Conservation (phyloP, 2,888 invertebrate genomes). For the Caenorhabditis sp. region DNA sequence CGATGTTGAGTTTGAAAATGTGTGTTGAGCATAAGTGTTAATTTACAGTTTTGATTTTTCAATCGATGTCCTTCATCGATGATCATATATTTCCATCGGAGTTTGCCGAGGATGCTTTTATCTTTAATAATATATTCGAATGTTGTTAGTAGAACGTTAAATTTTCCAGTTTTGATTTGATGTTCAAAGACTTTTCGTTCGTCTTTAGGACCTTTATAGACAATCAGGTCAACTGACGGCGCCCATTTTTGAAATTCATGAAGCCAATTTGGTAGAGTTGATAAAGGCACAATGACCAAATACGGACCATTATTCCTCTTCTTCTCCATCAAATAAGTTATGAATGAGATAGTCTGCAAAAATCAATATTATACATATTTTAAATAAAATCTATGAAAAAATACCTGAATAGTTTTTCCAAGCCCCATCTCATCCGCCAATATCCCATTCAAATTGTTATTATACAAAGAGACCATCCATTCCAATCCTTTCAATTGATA, state of each 20-base stretch:
- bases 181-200: constrained; percentile 50
- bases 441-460: constrained; percentile 97
- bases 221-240: constrained; percentile 80
- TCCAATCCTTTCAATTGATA: constrained; percentile 92
- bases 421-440: constrained; percentile 92
- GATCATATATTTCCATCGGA: constrained; percentile 99
- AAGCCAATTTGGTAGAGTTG: constrained; percentile 97
- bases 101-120: constrained; percentile 91
- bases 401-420: constrained; percentile 42
- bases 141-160: constrained; percentile 97
- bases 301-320: constrained; percentile 93
- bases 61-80: constrained; percentile 99
- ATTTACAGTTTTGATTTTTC: constrained; percentile 99
- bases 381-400: background rate
- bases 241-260: constrained; percentile 99
- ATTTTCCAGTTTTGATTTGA: constrained; percentile 76
- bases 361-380: background rate
- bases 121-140: constrained; percentile 99
- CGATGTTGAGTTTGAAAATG: constrained; percentile 91
- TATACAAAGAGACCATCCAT: constrained; percentile 97
- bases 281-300: constrained; percentile 95
- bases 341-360: constrained; percentile 89
- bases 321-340: constrained; percentile 95
- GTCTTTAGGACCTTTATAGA: constrained; percentile 42
- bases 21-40: constrained; percentile 93